Evolutionary conservation across 2,888 invertebrate genomes (phyloP), one percentile per base, ranked within the genome.

Genomic region (Trichogramma evanescens): DNA sequence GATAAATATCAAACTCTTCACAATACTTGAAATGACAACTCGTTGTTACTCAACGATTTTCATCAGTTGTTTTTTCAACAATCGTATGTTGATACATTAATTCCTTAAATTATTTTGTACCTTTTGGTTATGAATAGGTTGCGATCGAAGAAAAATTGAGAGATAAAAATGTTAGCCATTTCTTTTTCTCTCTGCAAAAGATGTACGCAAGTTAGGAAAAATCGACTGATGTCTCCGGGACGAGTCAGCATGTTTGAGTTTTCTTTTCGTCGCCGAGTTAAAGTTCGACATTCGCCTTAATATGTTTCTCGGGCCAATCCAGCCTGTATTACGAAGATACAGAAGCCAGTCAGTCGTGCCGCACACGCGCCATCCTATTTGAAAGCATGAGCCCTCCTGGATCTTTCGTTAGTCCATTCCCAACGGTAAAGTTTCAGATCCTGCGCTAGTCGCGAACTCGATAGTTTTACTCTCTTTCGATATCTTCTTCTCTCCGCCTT

Each of bases 291-390:
- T 56, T 49, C 43, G 26, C 40, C 50, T 46, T 48, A 48, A 56
- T 61, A 58, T 44, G 39, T 51, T 51, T 54, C 54, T 54, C 42
- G 26, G 48, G 51, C 51, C 48, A 54, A 61, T 58, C 58, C 59
- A 55, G 41, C 55, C 40, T 51, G 55, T 52, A 59, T 55, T 59
- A 48, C 51, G 26, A 26, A 26, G 26, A 26, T 26, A 26, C 26
- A 26, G 26, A 26, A 26, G 26, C 26, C 26, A 26, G 26, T 26
- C 26, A 26, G 26, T 26, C 26, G 26, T 2, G 26, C 26, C 57
- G 13, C 45, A 13, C 51, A 52, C 44, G 43, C 58, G 42, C 10
- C 52, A 52, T 55, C 57, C 58, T 54, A 58, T 61, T 46, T 40
- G 43, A 26, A 45, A 26, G 41, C 43, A 43, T 43, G 13, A 10